Conservation (phyloP, 1,140 invertebrate genomes). For the Drosophila simulans region DNA sequence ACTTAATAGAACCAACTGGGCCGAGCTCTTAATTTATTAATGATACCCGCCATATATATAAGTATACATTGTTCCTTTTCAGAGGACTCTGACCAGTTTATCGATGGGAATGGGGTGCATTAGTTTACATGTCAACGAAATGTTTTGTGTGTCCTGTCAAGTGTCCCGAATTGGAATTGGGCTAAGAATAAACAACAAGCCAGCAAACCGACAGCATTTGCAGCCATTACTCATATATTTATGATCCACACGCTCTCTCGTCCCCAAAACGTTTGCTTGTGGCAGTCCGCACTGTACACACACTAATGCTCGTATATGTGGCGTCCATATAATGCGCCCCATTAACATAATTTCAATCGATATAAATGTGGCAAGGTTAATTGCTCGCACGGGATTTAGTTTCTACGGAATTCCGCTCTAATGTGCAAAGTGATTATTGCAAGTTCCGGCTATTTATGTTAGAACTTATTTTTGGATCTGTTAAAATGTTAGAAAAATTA, state of each 20-base stretch:
- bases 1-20: conserved; percentile 66
- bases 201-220: conserved; percentile 14
- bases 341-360: conserved; percentile 53
- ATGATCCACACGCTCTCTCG: background rate
- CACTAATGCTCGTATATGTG: conserved; percentile 10
- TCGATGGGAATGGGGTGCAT: conserved; percentile 23
- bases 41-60: conserved; percentile 39
- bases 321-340: conserved; percentile 12
- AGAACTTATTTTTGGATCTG: no score
- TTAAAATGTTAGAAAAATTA: no score
- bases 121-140: conserved; percentile 58
- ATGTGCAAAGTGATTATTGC: background rate
- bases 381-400: conserved; percentile 14
- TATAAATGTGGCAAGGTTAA: conserved; percentile 24
- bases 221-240: conserved; percentile 10
- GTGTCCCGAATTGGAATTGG: conserved; percentile 14
- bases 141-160: conserved; percentile 47
- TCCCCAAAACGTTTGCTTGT: background rate
- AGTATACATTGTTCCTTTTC: conserved; percentile 2
- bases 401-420: background rate
- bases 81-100: background rate
- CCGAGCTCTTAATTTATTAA: conserved; percentile 71
- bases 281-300: conserved; percentile 1
- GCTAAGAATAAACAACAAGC: background rate
- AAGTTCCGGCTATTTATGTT: background rate